phyloP scores from a whole-genome alignment of 2,888 invertebrate species.

The Standfussiana lucernea region DNA sequence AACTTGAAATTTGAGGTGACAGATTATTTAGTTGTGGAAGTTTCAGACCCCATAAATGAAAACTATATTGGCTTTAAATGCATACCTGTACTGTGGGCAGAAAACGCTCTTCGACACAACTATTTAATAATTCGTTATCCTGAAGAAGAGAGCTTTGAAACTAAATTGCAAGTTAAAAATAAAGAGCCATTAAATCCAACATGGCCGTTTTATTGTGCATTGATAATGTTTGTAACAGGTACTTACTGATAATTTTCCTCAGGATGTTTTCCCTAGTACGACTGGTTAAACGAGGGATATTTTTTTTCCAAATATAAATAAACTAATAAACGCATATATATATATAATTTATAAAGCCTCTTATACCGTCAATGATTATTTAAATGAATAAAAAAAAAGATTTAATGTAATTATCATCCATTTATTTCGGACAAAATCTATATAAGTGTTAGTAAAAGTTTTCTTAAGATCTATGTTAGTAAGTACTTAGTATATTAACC shows the following conservation, averaged over 20 bases:
- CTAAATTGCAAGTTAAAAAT: conserved; percentile 12
- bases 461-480: no score
- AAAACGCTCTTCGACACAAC: neutral
- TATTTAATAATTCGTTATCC: conserved; percentile 29
- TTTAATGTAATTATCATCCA: no score
- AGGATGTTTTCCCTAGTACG: neutral
- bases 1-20: neutral
- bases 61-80: conserved; percentile 14
- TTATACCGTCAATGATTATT: no score
- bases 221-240: conserved; percentile 15
- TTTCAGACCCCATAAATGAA: neutral
- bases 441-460: no score
- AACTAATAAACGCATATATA: no score
- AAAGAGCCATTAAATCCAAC: neutral
- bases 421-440: no score
- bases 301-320: no score
- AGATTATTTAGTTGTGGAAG: conserved; percentile 27
- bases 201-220: conserved; percentile 11
- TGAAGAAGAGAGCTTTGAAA: conserved; percentile 2
- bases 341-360: no score
- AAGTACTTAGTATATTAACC: no score
- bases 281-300: no score
- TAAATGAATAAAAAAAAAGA: no score
- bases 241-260: neutral
- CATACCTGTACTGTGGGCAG: conserved; percentile 19